These are phyloP conservation scores for Cydia fagiglandana DNA, from an alignment of 1,140 invertebrate genomes.

Conservation along the genomic window DNA sequence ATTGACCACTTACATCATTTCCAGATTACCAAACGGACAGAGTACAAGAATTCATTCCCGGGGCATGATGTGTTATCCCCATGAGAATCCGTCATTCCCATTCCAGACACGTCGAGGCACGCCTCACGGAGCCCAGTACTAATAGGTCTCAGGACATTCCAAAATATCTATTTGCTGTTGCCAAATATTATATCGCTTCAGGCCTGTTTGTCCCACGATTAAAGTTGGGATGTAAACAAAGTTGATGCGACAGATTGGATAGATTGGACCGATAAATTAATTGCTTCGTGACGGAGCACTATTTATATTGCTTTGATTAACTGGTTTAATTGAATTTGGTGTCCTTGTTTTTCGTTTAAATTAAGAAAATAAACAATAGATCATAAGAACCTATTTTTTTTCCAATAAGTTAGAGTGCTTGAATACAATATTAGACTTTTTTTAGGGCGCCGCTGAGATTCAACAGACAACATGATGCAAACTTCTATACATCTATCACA, in stretches of 20 bases:
- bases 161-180: constrained; percentile 31
- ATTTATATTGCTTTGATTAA: not conserved
- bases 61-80: not conserved
- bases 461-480: too few relatives aligned
- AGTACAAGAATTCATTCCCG: not conserved
- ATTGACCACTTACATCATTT: not conserved
- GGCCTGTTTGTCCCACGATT: constrained; percentile 6
- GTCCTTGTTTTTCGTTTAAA: not conserved
- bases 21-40: not conserved
- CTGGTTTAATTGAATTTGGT: not conserved
- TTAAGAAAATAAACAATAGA: not conserved
- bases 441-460: too few relatives aligned
- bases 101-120: not conserved
- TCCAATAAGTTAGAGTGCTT: too few relatives aligned
- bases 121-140: constrained; percentile 8
- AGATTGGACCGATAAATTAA: not conserved
- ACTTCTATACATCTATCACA: too few relatives aligned
- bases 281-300: not conserved
- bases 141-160: constrained; percentile 1
- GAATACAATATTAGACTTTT: too few relatives aligned
- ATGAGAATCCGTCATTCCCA: constrained; percentile 4
- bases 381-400: too few relatives aligned
- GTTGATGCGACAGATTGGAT: not conserved
- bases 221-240: constrained; percentile 7
- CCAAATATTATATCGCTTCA: not conserved